Conservation (phyloP, 2,113 vertebrate species). For the Labeo rohita region DNA sequence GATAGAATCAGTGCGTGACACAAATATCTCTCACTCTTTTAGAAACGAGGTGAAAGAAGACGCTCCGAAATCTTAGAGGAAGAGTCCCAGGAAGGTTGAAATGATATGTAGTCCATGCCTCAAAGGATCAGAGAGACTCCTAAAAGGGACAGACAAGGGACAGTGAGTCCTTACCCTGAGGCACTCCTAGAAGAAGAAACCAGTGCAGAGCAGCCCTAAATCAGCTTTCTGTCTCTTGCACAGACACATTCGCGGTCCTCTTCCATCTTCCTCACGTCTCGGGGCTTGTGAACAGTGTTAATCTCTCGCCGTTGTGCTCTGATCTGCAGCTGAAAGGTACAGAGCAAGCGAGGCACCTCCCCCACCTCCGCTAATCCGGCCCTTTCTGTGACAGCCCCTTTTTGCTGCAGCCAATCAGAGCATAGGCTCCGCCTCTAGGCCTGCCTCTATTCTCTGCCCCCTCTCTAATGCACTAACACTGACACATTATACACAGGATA, state of each 20-base stretch:
- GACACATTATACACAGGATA: slow-evolving; percentile 39
- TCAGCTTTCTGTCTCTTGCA: neutral
- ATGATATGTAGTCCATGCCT: slow-evolving; percentile 34
- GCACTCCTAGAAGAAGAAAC: slow-evolving; percentile 14
- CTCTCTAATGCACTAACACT: slow-evolving; percentile 23
- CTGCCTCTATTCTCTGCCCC: neutral
- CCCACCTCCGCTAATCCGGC: slow-evolving; percentile 38
- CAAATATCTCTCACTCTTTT: slow-evolving; percentile 28
- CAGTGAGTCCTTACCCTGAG: slow-evolving; percentile 2
- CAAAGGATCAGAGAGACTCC: slow-evolving; percentile 24
- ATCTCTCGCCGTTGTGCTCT: slow-evolving; percentile 33
- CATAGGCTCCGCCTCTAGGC: neutral
- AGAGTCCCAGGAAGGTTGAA: slow-evolving; percentile 25
- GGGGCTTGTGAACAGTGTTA: neutral
- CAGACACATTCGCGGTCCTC: neutral
- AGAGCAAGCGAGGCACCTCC: slow-evolving; percentile 35
- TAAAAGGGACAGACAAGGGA: slow-evolving; percentile 9
- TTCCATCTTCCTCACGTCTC: slow-evolving; percentile 8
- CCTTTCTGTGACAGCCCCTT: slow-evolving; percentile 42
- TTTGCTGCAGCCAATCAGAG: slow-evolving; percentile 46
- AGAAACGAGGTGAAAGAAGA: neutral
- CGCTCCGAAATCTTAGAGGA: slow-evolving; percentile 3
- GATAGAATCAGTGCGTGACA: neutral
- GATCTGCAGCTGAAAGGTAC: slow-evolving; percentile 51
- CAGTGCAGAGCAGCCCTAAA: neutral